Percentiles rank a stretch among this genome's conserved stretches.
Evolutionary conservation across 1,140 invertebrate genomes (phyloP).

Genomic region (Apocrypta bakeri): DNA sequence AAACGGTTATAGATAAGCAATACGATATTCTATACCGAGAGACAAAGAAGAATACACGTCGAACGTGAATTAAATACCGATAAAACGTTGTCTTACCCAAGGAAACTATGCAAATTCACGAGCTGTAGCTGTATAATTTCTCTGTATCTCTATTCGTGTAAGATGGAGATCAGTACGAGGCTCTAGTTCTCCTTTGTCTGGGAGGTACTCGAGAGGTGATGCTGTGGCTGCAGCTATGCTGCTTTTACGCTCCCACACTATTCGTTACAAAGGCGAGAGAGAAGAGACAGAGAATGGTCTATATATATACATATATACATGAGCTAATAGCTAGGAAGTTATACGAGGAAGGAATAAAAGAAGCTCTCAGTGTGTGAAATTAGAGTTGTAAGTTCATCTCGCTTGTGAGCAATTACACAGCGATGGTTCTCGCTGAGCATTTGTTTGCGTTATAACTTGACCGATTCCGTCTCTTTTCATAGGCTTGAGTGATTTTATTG

Average conservation of each 20-base stretch:
- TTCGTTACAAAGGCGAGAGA: not conserved
- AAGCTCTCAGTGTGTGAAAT: not conserved
- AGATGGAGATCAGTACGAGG: not conserved
- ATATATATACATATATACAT: not conserved
- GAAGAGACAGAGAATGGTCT: not conserved
- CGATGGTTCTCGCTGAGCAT: not conserved
- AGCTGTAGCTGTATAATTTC: not conserved
- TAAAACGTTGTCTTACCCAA: not conserved
- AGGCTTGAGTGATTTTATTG: too few relatives aligned
- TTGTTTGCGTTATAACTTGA: not conserved
- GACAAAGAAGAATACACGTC: not conserved
- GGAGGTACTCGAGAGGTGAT: not conserved
- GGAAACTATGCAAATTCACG: not conserved
- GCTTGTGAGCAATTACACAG: not conserved
- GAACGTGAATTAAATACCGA: not conserved
- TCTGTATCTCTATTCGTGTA: not conserved
- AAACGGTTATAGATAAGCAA: too few relatives aligned
- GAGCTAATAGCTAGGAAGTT: not conserved
- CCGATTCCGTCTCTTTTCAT: too few relatives aligned
- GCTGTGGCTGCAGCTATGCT: not conserved
- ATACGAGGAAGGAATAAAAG: not conserved
- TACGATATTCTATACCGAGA: too few relatives aligned
- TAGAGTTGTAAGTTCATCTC: not conserved
- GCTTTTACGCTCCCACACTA: not conserved
- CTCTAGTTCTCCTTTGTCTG: not conserved